Evolutionary conservation across 2,888 invertebrate species (phyloP).

Genomic region (Drosophila vallismaia): DNA sequence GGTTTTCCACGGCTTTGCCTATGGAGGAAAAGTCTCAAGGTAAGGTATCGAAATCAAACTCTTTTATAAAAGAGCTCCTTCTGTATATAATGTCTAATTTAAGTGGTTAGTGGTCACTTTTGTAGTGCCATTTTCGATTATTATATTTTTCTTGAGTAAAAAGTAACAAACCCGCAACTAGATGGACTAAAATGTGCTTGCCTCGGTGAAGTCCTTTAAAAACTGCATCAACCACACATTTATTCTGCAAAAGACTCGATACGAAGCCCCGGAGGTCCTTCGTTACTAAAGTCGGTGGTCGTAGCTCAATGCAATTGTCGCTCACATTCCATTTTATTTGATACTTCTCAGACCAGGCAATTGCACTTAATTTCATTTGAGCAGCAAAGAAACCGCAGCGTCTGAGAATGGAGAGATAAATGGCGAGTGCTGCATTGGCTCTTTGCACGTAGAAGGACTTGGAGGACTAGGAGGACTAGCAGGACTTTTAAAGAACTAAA

Average conservation of each 20-base stretch:
- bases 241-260: constrained; percentile 16
- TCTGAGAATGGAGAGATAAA: constrained; percentile 4
- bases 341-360: constrained; percentile 55
- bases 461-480: neutral
- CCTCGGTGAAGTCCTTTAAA: constrained; percentile 29
- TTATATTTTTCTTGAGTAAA: neutral
- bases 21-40: neutral
- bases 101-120: neutral
- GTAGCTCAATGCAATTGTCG: constrained; percentile 72
- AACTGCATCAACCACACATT: constrained; percentile 70
- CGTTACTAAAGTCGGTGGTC: constrained; percentile 37
- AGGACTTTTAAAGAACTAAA: neutral
- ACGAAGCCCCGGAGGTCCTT: constrained; percentile 4
- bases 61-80: neutral
- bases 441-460: neutral
- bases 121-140: neutral
- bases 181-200: constrained; percentile 2
- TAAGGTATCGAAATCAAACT: neutral
- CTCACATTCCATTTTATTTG: constrained; percentile 66
- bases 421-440: constrained; percentile 9
- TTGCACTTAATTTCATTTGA: constrained; percentile 62
- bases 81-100: neutral
- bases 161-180: neutral
- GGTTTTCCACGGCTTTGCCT: neutral
- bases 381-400: constrained; percentile 12